phyloP scores from a whole-genome alignment of 2,113 vertebrate genomes.

The Cairina moschata region DNA sequence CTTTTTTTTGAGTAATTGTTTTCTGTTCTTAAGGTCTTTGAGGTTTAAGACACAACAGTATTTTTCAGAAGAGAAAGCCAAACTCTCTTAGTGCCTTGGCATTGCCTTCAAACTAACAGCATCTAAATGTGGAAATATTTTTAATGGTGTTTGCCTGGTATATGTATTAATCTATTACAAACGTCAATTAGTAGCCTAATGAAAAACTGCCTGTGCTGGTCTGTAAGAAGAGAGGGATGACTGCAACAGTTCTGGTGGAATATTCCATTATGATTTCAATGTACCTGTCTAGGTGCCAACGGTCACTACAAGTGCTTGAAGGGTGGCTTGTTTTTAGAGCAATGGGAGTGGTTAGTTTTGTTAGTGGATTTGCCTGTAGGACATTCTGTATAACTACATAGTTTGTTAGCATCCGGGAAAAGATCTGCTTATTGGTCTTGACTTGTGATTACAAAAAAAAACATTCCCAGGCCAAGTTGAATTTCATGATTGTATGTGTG shows the following conservation, averaged over 20 bases:
- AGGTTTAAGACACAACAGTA: not conserved
- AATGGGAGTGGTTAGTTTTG: not conserved
- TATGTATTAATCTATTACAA: not conserved
- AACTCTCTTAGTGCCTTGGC: not conserved
- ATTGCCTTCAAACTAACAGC: not conserved
- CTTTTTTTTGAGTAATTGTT: not conserved
- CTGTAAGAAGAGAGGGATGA: not conserved
- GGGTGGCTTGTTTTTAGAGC: not conserved
- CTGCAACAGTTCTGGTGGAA: not conserved
- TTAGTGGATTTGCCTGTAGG: not conserved
- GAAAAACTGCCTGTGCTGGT: not conserved
- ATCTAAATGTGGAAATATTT: not conserved
- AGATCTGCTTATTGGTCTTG: not conserved
- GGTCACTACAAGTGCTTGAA: not conserved
- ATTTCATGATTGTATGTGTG: not conserved
- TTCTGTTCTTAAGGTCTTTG: not conserved
- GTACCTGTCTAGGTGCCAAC: not conserved
- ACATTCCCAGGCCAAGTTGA: not conserved
- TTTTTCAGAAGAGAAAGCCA: not conserved
- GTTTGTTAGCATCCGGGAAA: not conserved
- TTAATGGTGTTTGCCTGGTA: not conserved
- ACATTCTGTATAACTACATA: not conserved
- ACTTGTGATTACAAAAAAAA: not conserved
- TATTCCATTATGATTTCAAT: not conserved
- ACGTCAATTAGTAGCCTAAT: not conserved